These are phyloP conservation scores for Cyprinodon diabolis DNA, from an alignment of 2,797 vertebrate genomes.

Conservation along the genomic window DNA sequence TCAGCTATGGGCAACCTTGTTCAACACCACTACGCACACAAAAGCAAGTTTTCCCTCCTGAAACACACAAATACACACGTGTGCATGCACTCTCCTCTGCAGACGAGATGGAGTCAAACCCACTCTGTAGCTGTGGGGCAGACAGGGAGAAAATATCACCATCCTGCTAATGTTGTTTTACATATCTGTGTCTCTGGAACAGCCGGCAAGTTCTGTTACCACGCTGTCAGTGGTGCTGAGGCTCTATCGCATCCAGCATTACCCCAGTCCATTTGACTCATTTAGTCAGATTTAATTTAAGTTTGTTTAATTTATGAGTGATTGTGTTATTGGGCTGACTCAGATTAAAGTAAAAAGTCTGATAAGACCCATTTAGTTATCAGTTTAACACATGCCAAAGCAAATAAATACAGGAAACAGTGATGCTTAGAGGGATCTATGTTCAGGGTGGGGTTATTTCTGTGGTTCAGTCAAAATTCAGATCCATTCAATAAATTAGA, in stretches of 20 bases:
- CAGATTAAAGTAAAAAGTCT: slow-evolving; percentile 22
- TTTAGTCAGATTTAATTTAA: slow-evolving; percentile 51
- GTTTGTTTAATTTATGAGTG: slow-evolving; percentile 47
- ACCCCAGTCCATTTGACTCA: slow-evolving; percentile 41
- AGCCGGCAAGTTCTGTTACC: slow-evolving; percentile 18
- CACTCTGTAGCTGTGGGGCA: slow-evolving; percentile 53
- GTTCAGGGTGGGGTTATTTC: no score
- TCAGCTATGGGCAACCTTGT: slow-evolving; percentile 68
- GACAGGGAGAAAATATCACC: slow-evolving; percentile 55
- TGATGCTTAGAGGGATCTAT: no score
- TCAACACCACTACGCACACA: slow-evolving; percentile 25
- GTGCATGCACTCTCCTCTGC: slow-evolving; percentile 23
- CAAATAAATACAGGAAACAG: background rate
- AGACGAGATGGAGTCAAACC: slow-evolving; percentile 57
- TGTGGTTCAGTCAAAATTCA: no score
- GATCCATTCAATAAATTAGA: no score
- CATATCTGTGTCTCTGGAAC: slow-evolving; percentile 55
- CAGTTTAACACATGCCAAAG: slow-evolving; percentile 20
- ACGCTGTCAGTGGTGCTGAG: slow-evolving; percentile 27
- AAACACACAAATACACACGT: slow-evolving; percentile 26
- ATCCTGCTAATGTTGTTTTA: slow-evolving; percentile 60
- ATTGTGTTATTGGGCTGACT: slow-evolving; percentile 43
- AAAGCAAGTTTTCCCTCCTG: slow-evolving; percentile 6
- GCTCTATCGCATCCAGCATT: slow-evolving; percentile 17
- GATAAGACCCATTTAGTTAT: slow-evolving; percentile 21